phyloP scores from a whole-genome alignment of 2,888 invertebrate genomes.

The Acanthosepion lycidas region DNA sequence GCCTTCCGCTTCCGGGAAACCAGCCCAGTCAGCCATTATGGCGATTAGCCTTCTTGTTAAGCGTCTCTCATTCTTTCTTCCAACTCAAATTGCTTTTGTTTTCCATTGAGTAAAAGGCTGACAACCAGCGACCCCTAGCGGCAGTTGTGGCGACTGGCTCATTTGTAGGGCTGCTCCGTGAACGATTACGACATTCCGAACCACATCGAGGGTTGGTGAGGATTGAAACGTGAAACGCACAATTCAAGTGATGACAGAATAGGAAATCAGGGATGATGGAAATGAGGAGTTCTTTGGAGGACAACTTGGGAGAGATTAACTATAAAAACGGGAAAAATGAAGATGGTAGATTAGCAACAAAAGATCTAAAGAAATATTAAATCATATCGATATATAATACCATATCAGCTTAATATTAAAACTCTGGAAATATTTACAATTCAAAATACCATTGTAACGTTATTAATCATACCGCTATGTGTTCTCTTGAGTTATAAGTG shows the following conservation, averaged over 20 bases:
- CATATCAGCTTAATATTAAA: too few relatives aligned
- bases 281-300: not conserved
- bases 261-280: not conserved
- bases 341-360: too few relatives aligned
- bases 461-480: too few relatives aligned
- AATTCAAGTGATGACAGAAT: not conserved
- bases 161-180: conserved; percentile 12
- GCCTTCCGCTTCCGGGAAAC: not conserved
- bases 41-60: conserved; percentile 4
- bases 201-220: not conserved
- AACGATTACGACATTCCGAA: conserved; percentile 33
- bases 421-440: too few relatives aligned
- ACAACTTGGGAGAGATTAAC: not conserved
- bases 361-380: too few relatives aligned
- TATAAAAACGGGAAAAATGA: too few relatives aligned
- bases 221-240: not conserved
- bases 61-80: not conserved
- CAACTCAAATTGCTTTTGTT: not conserved
- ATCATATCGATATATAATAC: too few relatives aligned
- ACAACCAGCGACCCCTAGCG: not conserved
- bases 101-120: not conserved
- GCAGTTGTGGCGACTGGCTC: not conserved
- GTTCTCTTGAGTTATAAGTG: too few relatives aligned
- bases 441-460: too few relatives aligned
- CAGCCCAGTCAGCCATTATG: not conserved